Evolutionary conservation across 2,888 invertebrate species (phyloP).

Genomic region (Rhagonycha fulva): DNA sequence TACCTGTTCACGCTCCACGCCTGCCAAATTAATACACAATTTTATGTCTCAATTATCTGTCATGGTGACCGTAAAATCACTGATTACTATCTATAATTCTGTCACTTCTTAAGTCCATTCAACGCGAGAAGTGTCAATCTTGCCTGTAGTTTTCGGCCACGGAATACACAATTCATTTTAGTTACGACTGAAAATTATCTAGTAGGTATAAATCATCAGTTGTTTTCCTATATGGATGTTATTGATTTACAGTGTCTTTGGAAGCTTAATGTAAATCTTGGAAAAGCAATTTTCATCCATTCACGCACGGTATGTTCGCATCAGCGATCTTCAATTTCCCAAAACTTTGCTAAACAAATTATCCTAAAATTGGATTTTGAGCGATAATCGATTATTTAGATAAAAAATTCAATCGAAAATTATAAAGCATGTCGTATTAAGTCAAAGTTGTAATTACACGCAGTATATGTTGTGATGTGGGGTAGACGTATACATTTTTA

Average conservation of each 20-base stretch:
- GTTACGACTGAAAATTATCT: slow-evolving; percentile 18
- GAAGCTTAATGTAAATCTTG: background rate
- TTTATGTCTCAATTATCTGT: slow-evolving; percentile 45
- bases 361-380: background rate
- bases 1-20: slow-evolving; percentile 52
- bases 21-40: slow-evolving; percentile 51
- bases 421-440: slow-evolving; percentile 12
- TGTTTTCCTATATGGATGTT: background rate
- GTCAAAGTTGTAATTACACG: slow-evolving; percentile 15
- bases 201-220: slow-evolving; percentile 13
- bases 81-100: slow-evolving; percentile 36
- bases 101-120: slow-evolving; percentile 26
- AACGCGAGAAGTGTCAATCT: slow-evolving; percentile 29
- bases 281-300: background rate
- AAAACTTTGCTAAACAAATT: slow-evolving; percentile 5
- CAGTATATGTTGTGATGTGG: background rate
- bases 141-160: slow-evolving; percentile 24
- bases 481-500: slow-evolving; percentile 15
- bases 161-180: slow-evolving; percentile 11
- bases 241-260: background rate
- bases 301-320: background rate
- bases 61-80: slow-evolving; percentile 33
- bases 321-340: background rate
- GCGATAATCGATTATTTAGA: background rate
- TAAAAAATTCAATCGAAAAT: slow-evolving; percentile 4